Percentiles rank a stretch among this genome's conserved stretches.
phyloP scores from a whole-genome alignment of 1,140 invertebrate genomes.

The Neotoxoptera formosana region DNA sequence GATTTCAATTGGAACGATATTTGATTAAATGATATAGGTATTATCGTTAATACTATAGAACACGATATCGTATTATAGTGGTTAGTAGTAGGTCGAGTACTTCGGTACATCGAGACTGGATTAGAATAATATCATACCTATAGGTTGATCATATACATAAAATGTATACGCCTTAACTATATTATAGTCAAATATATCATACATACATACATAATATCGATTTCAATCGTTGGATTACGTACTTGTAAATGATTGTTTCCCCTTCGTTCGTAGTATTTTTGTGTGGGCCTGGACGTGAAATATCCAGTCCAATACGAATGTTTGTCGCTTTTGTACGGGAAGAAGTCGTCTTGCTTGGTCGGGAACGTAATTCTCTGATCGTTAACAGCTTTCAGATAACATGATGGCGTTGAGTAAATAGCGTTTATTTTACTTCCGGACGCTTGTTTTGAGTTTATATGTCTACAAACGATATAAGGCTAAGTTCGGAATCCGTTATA shows the following conservation, averaged over 20 bases:
- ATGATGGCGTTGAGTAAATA: slow-evolving; percentile 81
- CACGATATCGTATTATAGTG: background rate
- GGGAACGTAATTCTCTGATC: slow-evolving; percentile 66
- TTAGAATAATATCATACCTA: background rate
- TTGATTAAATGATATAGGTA: background rate
- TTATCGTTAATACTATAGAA: background rate
- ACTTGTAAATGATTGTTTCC: slow-evolving; percentile 75
- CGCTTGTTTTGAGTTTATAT: slow-evolving; percentile 46
- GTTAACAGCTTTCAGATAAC: slow-evolving; percentile 73
- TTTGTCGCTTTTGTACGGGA: slow-evolving; percentile 77
- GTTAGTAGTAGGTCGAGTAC: background rate
- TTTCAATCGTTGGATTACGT: slow-evolving; percentile 39
- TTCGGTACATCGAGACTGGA: background rate
- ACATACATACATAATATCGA: background rate
- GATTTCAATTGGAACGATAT: background rate
- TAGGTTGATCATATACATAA: background rate
- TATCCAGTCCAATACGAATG: slow-evolving; percentile 85
- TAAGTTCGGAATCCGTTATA: background rate
- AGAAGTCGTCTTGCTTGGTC: slow-evolving; percentile 73
- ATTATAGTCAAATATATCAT: background rate
- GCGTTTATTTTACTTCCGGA: slow-evolving; percentile 38
- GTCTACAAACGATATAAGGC: background rate
- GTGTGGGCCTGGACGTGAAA: slow-evolving; percentile 76
- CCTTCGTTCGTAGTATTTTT: slow-evolving; percentile 72
- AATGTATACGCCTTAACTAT: background rate